Percentiles rank a stretch among this genome's conserved stretches.
phyloP scores from a whole-genome alignment of 2,888 invertebrate genomes.

The Drosophila infuscata region DNA sequence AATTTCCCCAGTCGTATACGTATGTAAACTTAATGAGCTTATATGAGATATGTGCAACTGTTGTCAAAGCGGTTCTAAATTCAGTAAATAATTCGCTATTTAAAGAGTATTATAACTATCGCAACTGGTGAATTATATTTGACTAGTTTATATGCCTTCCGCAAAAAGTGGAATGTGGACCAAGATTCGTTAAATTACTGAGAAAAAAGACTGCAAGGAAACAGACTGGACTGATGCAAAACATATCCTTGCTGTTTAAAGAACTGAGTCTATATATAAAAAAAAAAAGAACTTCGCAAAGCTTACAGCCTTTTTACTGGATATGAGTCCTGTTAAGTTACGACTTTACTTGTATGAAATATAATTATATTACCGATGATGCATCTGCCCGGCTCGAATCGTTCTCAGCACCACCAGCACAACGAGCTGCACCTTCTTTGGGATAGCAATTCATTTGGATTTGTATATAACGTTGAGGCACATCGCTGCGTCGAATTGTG shows the following conservation, averaged over 20 bases:
- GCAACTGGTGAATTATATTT: background rate
- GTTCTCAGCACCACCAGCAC: slow-evolving; percentile 42
- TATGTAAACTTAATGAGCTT: background rate
- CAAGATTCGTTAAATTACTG: background rate
- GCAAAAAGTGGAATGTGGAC: background rate
- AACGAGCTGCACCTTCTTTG: slow-evolving; percentile 61
- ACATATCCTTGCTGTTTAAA: background rate
- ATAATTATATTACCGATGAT: slow-evolving; percentile 64
- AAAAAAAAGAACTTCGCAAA: background rate
- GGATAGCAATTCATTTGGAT: slow-evolving; percentile 85
- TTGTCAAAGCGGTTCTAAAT: background rate
- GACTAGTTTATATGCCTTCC: background rate
- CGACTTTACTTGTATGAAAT: background rate
- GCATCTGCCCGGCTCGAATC: slow-evolving; percentile 80
- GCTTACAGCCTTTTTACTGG: background rate
- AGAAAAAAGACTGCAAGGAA: background rate
- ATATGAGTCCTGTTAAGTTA: background rate
- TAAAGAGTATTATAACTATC: background rate
- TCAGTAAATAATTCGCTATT: background rate
- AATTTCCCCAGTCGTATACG: background rate
- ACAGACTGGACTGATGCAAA: background rate
- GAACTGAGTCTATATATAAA: no score
- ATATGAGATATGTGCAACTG: background rate
- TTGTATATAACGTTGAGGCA: slow-evolving; percentile 82
- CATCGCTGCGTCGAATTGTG: slow-evolving; percentile 83